These are phyloP conservation scores for Halcyon smyrnensis DNA, from an alignment of 2,797 vertebrate genomes.

Conservation along the genomic window DNA sequence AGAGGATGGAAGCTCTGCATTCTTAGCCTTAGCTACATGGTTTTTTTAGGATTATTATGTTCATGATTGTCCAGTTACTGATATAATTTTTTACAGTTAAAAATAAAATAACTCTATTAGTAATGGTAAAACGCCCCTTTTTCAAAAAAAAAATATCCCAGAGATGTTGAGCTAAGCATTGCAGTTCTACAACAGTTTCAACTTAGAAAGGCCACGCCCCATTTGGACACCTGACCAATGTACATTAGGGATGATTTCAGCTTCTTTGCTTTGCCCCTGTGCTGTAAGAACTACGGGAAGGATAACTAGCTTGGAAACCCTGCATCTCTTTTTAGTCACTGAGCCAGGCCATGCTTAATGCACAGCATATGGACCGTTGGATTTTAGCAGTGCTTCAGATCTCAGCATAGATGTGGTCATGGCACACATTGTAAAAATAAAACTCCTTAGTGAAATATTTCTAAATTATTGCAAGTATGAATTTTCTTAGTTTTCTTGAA, in stretches of 20 bases:
- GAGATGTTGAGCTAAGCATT: background rate
- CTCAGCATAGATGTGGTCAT: background rate
- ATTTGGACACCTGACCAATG: background rate
- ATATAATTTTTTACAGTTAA: background rate
- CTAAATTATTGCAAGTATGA: background rate
- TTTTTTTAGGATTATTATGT: background rate
- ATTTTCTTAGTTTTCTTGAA: background rate
- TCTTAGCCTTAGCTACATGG: background rate
- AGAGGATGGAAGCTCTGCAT: background rate
- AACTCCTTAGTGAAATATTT: background rate
- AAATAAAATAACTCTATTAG: background rate
- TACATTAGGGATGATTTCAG: background rate
- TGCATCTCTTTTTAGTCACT: background rate
- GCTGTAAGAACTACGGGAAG: background rate
- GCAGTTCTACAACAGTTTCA: background rate
- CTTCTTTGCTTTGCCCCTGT: background rate
- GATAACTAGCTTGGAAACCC: background rate
- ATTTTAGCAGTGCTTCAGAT: background rate
- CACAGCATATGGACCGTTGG: background rate
- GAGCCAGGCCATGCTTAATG: background rate
- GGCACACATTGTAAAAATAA: background rate
- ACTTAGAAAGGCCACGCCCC: background rate
- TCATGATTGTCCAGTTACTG: background rate
- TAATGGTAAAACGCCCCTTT: accelerated
- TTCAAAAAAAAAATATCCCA: background rate